phyloP scores from a whole-genome alignment of 2,888 invertebrate species.

The Lochmaea capreae region DNA sequence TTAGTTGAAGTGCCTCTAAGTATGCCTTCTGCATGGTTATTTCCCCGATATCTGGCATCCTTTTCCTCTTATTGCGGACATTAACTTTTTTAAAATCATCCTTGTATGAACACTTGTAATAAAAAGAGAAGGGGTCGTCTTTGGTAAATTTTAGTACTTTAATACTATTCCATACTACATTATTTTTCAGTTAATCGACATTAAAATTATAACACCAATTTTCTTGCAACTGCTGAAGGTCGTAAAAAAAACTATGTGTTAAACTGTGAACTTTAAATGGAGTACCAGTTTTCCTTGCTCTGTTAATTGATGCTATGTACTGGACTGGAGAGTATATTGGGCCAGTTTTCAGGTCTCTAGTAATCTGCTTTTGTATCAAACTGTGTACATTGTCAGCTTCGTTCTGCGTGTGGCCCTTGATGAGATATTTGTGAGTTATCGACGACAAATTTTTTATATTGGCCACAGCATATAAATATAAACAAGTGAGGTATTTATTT shows the following conservation, averaged over 20 bases:
- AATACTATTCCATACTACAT: not conserved
- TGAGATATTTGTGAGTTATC: constrained; percentile 15
- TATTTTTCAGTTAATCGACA: not conserved
- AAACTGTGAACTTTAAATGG: not conserved
- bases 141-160: not conserved
- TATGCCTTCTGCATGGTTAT: not conserved
- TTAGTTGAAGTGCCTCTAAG: not conserved
- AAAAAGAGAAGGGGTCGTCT: not conserved
- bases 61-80: not conserved
- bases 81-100: not conserved
- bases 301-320: not conserved
- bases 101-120: not conserved
- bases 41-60: not conserved
- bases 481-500: constrained; percentile 13
- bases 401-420: constrained; percentile 16
- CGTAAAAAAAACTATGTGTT: not conserved
- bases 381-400: constrained; percentile 12
- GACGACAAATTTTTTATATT: not conserved
- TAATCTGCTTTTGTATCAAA: constrained; percentile 10
- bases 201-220: not conserved
- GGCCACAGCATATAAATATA: constrained; percentile 2
- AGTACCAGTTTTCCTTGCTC: not conserved
- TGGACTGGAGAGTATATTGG: not conserved
- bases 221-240: not conserved
- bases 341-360: not conserved